Conservation (phyloP, 2,888 invertebrate species). For the Drosophila nr. fundita region DNA sequence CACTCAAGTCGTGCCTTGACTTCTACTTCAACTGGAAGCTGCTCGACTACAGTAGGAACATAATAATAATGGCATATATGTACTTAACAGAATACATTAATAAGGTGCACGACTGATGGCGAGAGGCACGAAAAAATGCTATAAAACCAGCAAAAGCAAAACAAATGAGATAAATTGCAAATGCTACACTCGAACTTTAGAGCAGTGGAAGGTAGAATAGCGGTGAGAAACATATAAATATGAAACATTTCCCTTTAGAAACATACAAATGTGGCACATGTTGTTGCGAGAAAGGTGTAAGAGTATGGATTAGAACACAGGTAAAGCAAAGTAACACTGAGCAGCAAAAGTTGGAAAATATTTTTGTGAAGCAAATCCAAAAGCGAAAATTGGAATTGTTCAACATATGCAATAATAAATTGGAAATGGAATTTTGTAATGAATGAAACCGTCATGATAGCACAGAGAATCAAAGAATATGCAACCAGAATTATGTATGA, state of each 20-base stretch:
- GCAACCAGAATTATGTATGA: background rate
- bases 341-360: no score
- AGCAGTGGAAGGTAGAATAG: background rate
- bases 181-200: background rate
- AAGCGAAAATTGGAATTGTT: background rate
- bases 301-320: fast-evolving
- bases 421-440: background rate
- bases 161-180: background rate
- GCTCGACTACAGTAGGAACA: conserved; percentile 22
- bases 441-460: background rate
- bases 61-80: conserved; percentile 23
- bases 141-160: background rate
- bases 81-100: conserved; percentile 21
- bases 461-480: background rate
- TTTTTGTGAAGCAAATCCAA: no score
- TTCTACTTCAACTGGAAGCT: conserved; percentile 23
- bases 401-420: background rate
- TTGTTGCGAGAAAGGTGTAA: background rate
- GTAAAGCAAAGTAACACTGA: background rate
- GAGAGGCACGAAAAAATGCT: background rate
- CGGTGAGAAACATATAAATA: background rate
- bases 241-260: conserved; percentile 1
- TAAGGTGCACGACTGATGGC: conserved; percentile 10
- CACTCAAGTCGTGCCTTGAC: conserved; percentile 29
- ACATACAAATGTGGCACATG: background rate